Base-by-base conservation (phyloP, 2,888 invertebrate genomes). In the Prenolepis imparis region DNA sequence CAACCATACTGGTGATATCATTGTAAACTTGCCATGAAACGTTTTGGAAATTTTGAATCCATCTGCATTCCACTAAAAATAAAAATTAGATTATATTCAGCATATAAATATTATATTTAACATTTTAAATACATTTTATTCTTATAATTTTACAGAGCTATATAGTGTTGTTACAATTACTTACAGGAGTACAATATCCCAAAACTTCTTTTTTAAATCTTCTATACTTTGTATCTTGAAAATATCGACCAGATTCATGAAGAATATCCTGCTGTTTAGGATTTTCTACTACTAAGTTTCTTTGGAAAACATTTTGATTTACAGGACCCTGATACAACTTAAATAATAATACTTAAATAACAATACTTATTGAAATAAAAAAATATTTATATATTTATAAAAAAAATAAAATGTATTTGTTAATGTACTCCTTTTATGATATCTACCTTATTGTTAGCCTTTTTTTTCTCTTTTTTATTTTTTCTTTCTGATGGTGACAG, bases 1-100 rank as follows among this genome's bases (percentile, higher is more conserved):
- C 44, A 99, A 96, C 99, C 99, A 99, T 0, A 99, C 99, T 0
- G 99, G 99, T 0, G 99, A 98, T 36, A 99, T 96, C 92, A 97
- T 97, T 73, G 98, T 97, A 91, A 99, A 98, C 95, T 99, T 99
- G 63, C 97, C 96, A 12, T 97, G 97, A 96, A 99, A 99, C 80
- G 96, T 96, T 95, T 98, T 98, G 0, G 99, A 98, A 70, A 99
- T 96, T 95, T 98, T 98, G 95, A 99, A 98, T 0, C 99, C 99
- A 95, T 98, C 98, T 88, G 96, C 97, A 93, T 99, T 99, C 99
- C 99, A 99, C 98, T 99, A 1, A 41, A 70, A 36, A 36, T 36
- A 36, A 36, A 73, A 41, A n/a, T 24, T 21, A 3, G 32, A 90
- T 86, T 74, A 86, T 48, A 83, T 63, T 80, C 9, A 61, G 8